Conservation (phyloP, 2,113 vertebrate genomes). For the Rhinolophus ferrumequinum region DNA sequence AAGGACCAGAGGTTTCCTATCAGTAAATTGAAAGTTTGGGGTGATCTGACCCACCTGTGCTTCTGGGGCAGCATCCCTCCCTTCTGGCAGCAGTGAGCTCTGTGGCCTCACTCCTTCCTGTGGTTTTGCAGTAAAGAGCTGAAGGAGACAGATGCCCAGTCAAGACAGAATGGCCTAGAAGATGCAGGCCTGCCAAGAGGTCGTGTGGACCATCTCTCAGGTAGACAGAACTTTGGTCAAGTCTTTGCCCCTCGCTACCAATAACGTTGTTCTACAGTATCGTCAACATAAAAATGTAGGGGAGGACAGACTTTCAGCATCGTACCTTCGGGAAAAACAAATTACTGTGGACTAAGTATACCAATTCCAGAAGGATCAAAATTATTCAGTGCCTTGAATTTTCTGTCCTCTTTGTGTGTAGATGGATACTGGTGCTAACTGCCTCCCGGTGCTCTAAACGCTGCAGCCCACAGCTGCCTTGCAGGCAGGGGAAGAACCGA, state of each 20-base stretch:
- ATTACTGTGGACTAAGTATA: not conserved
- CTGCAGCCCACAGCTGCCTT: no score
- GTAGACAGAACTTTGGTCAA: not conserved
- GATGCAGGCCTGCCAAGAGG: no score
- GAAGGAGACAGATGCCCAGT: not conserved
- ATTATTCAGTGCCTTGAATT: not conserved
- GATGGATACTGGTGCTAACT: not conserved
- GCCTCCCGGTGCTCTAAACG: constrained; percentile 14
- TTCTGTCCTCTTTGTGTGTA: not conserved
- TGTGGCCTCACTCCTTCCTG: not conserved
- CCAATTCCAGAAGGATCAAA: not conserved
- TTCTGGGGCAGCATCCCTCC: not conserved
- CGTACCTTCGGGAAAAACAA: not conserved
- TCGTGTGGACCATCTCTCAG: rapidly evolving
- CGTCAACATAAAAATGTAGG: not conserved
- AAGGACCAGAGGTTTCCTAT: not conserved
- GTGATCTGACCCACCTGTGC: not conserved
- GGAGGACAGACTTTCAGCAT: not conserved
- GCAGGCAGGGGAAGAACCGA: not conserved
- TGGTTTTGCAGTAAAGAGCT: not conserved
- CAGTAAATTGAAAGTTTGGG: not conserved
- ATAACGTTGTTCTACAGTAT: not conserved
- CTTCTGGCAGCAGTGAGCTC: not conserved
- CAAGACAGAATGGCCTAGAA: not conserved
- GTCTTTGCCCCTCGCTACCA: not conserved